Base-by-base conservation (phyloP, 2,797 vertebrate species). In the Merluccius polli region DNA sequence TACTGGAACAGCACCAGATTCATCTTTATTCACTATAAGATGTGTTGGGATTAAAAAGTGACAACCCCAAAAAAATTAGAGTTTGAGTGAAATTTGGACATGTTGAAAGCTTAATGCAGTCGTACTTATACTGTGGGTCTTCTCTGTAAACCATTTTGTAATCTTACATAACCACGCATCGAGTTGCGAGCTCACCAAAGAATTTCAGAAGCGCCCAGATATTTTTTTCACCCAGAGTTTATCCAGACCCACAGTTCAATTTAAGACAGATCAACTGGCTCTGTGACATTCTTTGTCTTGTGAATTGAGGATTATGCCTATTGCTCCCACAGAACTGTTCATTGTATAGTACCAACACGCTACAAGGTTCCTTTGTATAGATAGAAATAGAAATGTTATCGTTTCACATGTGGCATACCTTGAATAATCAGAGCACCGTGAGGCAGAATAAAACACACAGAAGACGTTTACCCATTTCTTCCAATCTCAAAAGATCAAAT, bases 401-500 rank as follows among this genome's bases (percentile, higher is more conserved):
- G 10, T 59, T 59, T 59, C 52, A 24, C 21, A 59, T 59, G 52
- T 24, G 52, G 52, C 3, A 59, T 3, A 59, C 18, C n/a, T 59
- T 18, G 41, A 44, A 44, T 0, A 44, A 44, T 16, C 41, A 6
- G 35, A 69, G 15, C 30, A 8, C 67, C 30, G 32, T 18, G 18
- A 32, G 21, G 27, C 27, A 15, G 31, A 70, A 24, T 70, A 35
- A 68, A 70, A 21, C 69, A 33, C 65, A 52, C 16, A 18, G 44
- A 52, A 24, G 18, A 59, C 4, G 7, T 59, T 59, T n/a, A 6
- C 18, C 18, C 52, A 59, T n/a, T n/a, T 48, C 70, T 72, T 68
- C 38, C 4, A 0, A 30, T 52, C 75, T 77, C 73, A 31, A 31
- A 67, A 75, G 77, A 75, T 73, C 80, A 78, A 65, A 78, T 36